These are phyloP conservation scores for Alces alces DNA, from an alignment of 2,113 vertebrate species.

Conservation along the genomic window DNA sequence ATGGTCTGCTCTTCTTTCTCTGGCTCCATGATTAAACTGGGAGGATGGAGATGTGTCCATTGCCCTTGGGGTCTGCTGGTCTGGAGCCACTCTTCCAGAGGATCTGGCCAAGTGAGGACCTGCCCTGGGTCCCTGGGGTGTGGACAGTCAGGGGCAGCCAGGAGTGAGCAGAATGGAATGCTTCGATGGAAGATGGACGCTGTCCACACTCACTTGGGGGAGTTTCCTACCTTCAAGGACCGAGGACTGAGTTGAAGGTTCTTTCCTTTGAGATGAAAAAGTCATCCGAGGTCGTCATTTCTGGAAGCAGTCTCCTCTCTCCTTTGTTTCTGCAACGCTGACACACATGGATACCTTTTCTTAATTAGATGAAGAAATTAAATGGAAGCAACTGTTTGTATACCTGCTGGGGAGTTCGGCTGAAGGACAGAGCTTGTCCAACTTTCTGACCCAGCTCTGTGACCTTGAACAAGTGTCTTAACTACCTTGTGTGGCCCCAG, in stretches of 20 bases:
- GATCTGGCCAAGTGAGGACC: background rate
- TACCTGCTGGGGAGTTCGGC: background rate
- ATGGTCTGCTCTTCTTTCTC: background rate
- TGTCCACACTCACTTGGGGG: background rate
- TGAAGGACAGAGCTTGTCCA: background rate
- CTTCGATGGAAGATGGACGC: background rate
- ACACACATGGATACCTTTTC: background rate
- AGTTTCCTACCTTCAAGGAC: background rate
- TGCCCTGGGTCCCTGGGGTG: background rate
- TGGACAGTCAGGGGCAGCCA: too few relatives aligned
- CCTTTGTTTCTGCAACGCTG: background rate
- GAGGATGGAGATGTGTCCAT: background rate
- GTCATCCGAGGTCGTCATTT: background rate
- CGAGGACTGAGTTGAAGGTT: background rate
- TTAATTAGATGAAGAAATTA: slow-evolving; percentile 19
- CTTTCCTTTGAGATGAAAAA: background rate
- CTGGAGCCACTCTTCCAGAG: background rate
- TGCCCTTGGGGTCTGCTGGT: background rate
- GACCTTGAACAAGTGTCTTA: background rate
- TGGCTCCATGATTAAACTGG: too few relatives aligned
- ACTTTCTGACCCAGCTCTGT: background rate
- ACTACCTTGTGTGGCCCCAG: background rate
- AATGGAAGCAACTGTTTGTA: background rate
- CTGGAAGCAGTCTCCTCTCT: background rate
- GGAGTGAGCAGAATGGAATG: background rate